phyloP scores from a whole-genome alignment of 2,888 invertebrate genomes.

The Agelastica alni region DNA sequence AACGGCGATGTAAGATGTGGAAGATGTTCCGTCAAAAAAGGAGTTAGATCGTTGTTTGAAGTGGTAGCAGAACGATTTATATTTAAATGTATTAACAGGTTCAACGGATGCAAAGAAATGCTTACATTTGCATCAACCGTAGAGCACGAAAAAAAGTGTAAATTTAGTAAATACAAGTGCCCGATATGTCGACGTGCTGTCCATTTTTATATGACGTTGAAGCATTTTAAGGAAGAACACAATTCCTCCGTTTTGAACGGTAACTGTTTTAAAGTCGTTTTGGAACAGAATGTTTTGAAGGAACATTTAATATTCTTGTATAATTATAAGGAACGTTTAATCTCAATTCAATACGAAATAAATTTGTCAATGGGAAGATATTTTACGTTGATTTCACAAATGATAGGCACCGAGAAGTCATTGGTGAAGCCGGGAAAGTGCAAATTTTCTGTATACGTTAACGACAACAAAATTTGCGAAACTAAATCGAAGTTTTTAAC shows the following conservation, averaged over 20 bases:
- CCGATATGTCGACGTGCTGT: background rate
- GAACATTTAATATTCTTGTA: too few species aligned
- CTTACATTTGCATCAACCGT: background rate
- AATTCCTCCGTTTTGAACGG: background rate
- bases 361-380: too few species aligned
- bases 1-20: background rate
- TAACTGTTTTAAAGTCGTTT: background rate
- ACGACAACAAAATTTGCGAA: too few species aligned
- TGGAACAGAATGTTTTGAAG: too few species aligned
- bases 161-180: background rate
- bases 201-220: background rate
- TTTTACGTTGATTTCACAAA: too few species aligned
- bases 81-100: background rate
- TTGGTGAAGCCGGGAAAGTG: too few species aligned
- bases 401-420: too few species aligned
- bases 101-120: background rate
- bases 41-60: background rate
- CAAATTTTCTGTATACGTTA: too few species aligned
- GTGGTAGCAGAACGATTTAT: background rate
- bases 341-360: too few species aligned
- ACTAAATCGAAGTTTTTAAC: too few species aligned
- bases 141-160: background rate
- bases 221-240: background rate
- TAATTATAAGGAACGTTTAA: too few species aligned
- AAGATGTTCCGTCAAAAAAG: background rate